Conservation (phyloP, 2,797 vertebrate genomes). For the Mormyrops attenuatus region DNA sequence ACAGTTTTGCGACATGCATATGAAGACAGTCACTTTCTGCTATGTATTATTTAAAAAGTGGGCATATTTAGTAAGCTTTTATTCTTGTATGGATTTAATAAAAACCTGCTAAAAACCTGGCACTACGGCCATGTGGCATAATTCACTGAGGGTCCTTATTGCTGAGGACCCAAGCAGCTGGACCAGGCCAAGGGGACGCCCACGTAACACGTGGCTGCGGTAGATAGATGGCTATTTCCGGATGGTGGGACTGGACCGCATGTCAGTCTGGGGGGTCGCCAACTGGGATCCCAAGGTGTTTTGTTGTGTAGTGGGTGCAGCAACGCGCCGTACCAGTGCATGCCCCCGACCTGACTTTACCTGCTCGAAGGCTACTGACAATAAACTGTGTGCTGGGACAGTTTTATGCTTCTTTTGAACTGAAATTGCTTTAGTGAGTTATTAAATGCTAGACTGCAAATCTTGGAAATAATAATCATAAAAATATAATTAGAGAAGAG, state of each 20-base stretch:
- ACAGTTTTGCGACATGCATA: background rate
- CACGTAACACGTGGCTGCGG: background rate
- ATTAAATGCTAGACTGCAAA: background rate
- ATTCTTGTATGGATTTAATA: background rate
- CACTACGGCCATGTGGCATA: background rate
- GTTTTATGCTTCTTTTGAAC: background rate
- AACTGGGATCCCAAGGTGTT: background rate
- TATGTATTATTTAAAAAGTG: background rate
- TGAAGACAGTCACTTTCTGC: no score
- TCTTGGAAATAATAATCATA: background rate
- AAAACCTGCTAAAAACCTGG: background rate
- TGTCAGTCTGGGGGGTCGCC: background rate
- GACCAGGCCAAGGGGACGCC: background rate
- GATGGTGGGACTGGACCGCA: background rate
- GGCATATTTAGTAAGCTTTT: background rate
- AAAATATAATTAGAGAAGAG: background rate
- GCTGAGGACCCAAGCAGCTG: background rate
- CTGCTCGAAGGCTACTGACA: background rate
- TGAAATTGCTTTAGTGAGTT: background rate
- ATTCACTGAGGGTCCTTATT: background rate
- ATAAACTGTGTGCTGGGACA: background rate
- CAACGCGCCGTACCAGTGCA: background rate
- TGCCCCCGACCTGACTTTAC: background rate
- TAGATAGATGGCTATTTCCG: background rate
- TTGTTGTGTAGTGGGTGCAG: background rate